These are phyloP conservation scores for Phenganax marumi DNA, from an alignment of 92 coral and sea anemone species.

Conservation along the genomic window DNA sequence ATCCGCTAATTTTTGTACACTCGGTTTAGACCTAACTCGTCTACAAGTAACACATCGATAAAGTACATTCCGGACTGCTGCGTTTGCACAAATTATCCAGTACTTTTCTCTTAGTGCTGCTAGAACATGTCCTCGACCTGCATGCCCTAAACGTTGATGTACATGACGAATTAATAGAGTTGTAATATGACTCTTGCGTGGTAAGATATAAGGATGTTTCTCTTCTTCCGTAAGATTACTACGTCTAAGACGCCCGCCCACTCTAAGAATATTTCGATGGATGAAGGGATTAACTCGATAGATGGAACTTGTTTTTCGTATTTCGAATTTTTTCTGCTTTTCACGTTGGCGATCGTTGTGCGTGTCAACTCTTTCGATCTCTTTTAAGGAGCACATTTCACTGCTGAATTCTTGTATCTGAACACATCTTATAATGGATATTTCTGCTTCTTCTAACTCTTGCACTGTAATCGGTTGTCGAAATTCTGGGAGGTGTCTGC, in stretches of 20 bases:
- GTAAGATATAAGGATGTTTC: not conserved
- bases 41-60: not conserved
- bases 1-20: slow-evolving; percentile 1
- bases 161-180: not conserved
- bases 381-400: not conserved
- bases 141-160: not conserved
- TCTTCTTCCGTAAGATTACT: not conserved
- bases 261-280: not conserved
- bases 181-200: not conserved
- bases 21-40: not conserved
- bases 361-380: not conserved
- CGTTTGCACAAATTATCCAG: not conserved
- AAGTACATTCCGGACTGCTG: not conserved
- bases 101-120: not conserved
- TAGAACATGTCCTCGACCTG: not conserved
- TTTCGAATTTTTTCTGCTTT: not conserved
- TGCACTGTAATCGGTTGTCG: not conserved
- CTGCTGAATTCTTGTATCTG: not conserved
- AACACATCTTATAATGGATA: not conserved
- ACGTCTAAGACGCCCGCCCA: not conserved
- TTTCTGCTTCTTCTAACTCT: not conserved
- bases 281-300: not conserved
- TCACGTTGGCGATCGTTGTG: not conserved
- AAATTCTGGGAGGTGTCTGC: too few species aligned
- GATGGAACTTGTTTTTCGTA: not conserved